Evolutionary conservation across 2,797 vertebrate genomes (phyloP).

Genomic region (Macropodus opercularis): DNA sequence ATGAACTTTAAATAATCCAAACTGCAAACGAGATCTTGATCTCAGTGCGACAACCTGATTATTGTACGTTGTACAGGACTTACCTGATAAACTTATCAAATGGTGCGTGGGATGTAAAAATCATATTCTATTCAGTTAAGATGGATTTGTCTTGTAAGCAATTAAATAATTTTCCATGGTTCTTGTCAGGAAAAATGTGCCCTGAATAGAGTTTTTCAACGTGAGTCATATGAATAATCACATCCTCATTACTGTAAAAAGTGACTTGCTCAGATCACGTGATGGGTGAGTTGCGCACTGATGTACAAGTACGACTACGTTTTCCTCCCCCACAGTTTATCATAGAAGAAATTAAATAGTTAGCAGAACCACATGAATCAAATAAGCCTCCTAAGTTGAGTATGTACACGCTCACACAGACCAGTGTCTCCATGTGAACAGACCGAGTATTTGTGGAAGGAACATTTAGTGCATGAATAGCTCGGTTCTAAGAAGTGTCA

Average conservation of each 20-base stretch:
- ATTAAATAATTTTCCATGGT: constrained; percentile 6
- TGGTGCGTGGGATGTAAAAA: neutral
- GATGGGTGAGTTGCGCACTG: constrained; percentile 16
- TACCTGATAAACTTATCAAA: neutral
- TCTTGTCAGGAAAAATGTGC: neutral
- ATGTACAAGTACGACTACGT: constrained; percentile 46
- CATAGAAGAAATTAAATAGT: constrained; percentile 50
- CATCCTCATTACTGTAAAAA: constrained; percentile 1
- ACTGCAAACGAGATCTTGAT: neutral
- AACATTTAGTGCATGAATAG: constrained; percentile 11
- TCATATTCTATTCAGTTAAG: neutral
- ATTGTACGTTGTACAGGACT: neutral
- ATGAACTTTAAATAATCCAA: too few species aligned
- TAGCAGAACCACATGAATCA: constrained; percentile 30
- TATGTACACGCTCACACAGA: neutral
- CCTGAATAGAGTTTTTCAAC: neutral
- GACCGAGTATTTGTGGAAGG: constrained; percentile 17
- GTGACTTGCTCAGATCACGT: constrained; percentile 5
- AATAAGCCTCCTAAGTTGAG: constrained; percentile 23
- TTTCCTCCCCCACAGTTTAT: constrained; percentile 48
- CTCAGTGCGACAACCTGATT: neutral
- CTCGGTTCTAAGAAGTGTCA: constrained; percentile 16
- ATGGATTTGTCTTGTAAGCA: too few species aligned
- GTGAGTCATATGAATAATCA: neutral
- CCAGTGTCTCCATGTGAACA: constrained; percentile 23